Conservation (phyloP, 1,140 invertebrate species). For the Atta cephalotes region DNA sequence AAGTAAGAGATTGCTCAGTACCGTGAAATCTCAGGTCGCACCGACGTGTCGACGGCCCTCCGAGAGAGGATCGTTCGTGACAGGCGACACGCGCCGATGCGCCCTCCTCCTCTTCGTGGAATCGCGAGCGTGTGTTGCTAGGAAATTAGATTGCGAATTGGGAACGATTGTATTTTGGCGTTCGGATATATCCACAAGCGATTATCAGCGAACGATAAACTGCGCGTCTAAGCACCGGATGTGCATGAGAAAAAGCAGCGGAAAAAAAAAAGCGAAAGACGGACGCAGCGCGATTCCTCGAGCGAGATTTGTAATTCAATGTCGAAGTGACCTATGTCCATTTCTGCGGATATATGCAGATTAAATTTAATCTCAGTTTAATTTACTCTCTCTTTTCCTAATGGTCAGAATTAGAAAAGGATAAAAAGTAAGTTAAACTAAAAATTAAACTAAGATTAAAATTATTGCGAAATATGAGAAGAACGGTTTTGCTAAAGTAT, state of each 20-base stretch:
- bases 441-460: too few relatives aligned
- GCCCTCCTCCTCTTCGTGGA: conserved; percentile 11
- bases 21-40: conserved; percentile 4
- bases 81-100: conserved; percentile 49
- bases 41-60: conserved; percentile 20
- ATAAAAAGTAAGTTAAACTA: too few relatives aligned
- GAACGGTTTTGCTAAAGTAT: too few relatives aligned
- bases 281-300: neutral
- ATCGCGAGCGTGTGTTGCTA: conserved; percentile 32
- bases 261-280: neutral
- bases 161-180: conserved; percentile 14
- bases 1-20: neutral
- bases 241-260: neutral
- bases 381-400: too few relatives aligned
- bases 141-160: conserved; percentile 38
- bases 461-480: too few relatives aligned
- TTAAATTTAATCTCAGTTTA: too few relatives aligned
- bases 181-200: neutral
- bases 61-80: conserved; percentile 36
- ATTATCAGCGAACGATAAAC: neutral
- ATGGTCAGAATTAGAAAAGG: too few relatives aligned
- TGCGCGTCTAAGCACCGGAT: neutral
- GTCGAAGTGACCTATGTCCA: neutral
- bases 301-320: neutral
- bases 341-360: neutral